Evolutionary conservation across 2,113 vertebrate genomes (phyloP).

Genomic region (Colinus virginianus): DNA sequence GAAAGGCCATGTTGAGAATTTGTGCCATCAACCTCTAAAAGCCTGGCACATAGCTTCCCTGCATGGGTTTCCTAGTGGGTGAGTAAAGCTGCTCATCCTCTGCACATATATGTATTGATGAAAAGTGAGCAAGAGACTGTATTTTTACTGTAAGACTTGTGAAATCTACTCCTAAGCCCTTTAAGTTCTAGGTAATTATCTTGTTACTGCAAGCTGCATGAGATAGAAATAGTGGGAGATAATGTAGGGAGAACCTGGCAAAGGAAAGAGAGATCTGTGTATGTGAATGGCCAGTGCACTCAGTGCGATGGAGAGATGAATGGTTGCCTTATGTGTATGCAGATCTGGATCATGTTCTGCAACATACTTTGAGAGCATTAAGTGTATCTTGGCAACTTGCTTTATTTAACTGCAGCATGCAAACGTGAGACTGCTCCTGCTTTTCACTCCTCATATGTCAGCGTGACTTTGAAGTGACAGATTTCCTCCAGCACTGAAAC

Average conservation of each 20-base stretch:
- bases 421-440: constrained; percentile 25
- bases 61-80: neutral
- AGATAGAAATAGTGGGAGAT: neutral
- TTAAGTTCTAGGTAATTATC: neutral
- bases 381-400: constrained; percentile 30
- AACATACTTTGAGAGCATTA: neutral
- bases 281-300: neutral
- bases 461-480: constrained; percentile 33
- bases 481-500: constrained; percentile 3
- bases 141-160: neutral
- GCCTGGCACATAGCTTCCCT: neutral
- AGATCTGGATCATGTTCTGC: neutral
- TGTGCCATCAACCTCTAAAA: neutral
- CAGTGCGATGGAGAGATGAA: neutral
- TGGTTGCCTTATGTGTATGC: neutral
- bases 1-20: neutral
- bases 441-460: constrained; percentile 21
- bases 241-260: neutral
- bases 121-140: neutral
- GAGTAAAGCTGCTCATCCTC: neutral
- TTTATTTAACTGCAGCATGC: constrained; percentile 38
- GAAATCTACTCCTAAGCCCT: neutral
- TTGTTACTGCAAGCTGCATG: neutral
- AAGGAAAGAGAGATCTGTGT: neutral
- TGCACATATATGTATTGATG: neutral